phyloP scores from a whole-genome alignment of 2,797 vertebrate species.

The Pelodytes ibericus region DNA sequence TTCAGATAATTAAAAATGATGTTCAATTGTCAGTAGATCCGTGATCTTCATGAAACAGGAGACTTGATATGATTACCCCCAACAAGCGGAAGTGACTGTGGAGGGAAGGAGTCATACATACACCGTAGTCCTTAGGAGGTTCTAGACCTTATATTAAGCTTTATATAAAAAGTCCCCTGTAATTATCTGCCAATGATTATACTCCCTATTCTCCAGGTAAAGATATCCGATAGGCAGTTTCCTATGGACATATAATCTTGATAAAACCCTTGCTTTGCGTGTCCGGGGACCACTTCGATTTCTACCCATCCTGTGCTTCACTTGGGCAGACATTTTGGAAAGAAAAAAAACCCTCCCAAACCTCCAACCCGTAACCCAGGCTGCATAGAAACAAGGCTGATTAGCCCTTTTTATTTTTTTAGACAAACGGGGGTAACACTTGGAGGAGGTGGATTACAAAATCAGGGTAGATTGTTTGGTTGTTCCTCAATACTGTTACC shows the following conservation, averaged over 20 bases:
- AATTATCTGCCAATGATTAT: constrained; percentile 9
- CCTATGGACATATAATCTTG: no score
- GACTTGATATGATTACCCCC: not conserved
- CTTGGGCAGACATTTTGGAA: constrained; percentile 51
- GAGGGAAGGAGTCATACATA: constrained; percentile 30
- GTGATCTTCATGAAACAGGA: constrained; percentile 15
- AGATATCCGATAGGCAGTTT: constrained; percentile 45
- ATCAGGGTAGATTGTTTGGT: constrained; percentile 58
- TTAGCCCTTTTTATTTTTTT: constrained; percentile 52
- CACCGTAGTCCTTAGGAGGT: constrained; percentile 41
- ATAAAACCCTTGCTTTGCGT: constrained; percentile 31
- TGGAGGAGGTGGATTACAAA: constrained; percentile 60
- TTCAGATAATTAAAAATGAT: constrained; percentile 27
- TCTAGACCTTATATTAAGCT: constrained; percentile 48
- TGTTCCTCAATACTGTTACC: constrained; percentile 70
- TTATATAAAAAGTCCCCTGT: constrained; percentile 40
- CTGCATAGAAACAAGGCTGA: constrained; percentile 66
- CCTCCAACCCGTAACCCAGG: constrained; percentile 48
- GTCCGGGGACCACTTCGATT: constrained; percentile 42
- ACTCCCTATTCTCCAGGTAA: constrained; percentile 27
- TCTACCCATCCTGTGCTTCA: constrained; percentile 52
- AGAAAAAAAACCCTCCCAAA: not conserved
- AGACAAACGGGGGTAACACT: constrained; percentile 60
- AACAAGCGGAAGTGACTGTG: not conserved
- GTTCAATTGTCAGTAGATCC: constrained; percentile 9